Evolutionary conservation across 2,888 invertebrate species (phyloP).

Genomic region (Seira musarum): DNA sequence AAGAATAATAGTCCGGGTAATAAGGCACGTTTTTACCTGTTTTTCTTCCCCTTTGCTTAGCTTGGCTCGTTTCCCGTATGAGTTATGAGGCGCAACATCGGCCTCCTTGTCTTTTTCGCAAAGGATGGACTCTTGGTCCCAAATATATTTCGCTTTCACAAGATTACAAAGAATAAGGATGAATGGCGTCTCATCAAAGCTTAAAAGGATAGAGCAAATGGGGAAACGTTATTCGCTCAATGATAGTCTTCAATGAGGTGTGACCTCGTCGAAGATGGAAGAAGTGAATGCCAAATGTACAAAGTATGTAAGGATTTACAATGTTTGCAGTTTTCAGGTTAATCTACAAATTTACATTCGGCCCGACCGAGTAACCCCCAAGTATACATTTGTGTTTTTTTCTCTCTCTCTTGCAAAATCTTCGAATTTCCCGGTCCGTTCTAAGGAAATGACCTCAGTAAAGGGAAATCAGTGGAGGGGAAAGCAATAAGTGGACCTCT

Average conservation of each 20-base stretch:
- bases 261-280: constrained; percentile 35
- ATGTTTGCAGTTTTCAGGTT: background rate
- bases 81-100: constrained; percentile 7
- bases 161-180: constrained; percentile 17
- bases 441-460: constrained; percentile 51
- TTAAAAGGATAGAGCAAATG: constrained; percentile 22
- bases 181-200: constrained; percentile 22
- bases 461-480: constrained; percentile 42
- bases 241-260: constrained; percentile 55
- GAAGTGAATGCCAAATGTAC: background rate
- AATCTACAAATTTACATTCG: background rate
- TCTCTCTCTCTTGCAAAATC: background rate
- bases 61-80: constrained; percentile 4
- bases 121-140: background rate
- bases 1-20: too few species aligned
- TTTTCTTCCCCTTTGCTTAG: background rate
- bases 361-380: constrained; percentile 1
- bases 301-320: too few species aligned
- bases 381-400: background rate
- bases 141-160: background rate
- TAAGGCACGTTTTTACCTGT: too few species aligned
- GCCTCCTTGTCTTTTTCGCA: background rate
- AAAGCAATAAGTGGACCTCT: constrained; percentile 49
- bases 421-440: constrained; percentile 6
- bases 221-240: constrained; percentile 34